Base-by-base conservation (phyloP, 1,140 invertebrate species). In the Drosophila ercepeae region DNA sequence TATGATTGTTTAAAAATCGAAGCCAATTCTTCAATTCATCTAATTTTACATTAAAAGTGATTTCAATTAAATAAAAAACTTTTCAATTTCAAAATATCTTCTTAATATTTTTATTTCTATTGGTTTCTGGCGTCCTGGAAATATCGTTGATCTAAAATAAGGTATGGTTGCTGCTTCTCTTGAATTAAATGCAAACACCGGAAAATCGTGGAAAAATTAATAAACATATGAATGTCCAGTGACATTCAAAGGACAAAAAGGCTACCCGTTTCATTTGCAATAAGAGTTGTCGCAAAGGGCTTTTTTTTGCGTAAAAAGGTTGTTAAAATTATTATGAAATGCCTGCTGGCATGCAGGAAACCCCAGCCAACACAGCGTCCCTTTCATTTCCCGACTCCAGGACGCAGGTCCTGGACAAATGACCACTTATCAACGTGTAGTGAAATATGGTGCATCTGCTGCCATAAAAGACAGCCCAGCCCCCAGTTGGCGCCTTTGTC, bases 281-380 rank as follows among this genome's bases (percentile, higher is more conserved):
- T 52, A 49, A 18, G 46, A 36, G 23, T 9, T 42, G 3, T 2
- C 7, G 41, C 48, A 71, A 44, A 50, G 25, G 18, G 19, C 21
- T 55, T 25, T 44, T 44, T 77, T 65, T 39, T 39, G 13, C 67
- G 68, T 76, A 74, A 77, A 83, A 77, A 84, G 79, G 84, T 88
- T 81, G 81, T 79, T 89, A 69, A 89, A 90, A 90, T 90, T 74
- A 81, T 90, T 90, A 90, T 90, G 88, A 89, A 90, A 90, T 79
- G 88, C 88, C 88, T 90, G 81, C 77, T 88, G 88, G 88, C 82
- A 90, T 90, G 69, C 67, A 68, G 54, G 68, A 52, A 46, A 49
- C 57, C 57, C 27, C 14, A 36, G 16, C 41, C 39, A 59, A 39
- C 60, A 21, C 8, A 25, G 6, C 16, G 29, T 25, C 44, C 39